A percentile compares a stretch with the other conserved stretches of the same genome.
These are phyloP conservation scores for Timema podura DNA, from an alignment of 2,888 invertebrate genomes.

Conservation along the genomic window DNA sequence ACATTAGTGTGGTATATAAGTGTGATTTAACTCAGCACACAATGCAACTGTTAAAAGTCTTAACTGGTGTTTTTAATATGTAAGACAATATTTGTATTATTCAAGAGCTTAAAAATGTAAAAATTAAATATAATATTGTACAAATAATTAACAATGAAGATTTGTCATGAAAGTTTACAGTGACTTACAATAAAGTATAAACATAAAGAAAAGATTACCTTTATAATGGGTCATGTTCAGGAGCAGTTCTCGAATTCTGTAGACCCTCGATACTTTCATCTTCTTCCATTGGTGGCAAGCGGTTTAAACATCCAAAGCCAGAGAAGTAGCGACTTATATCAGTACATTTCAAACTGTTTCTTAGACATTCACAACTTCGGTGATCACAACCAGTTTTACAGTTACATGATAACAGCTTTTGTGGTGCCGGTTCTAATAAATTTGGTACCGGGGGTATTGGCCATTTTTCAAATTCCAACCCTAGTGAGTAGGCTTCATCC, in stretches of 20 bases:
- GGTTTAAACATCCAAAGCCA: background rate
- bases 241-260: background rate
- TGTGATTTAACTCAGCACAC: too few relatives aligned
- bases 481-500: background rate
- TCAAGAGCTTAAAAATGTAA: too few relatives aligned
- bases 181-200: constrained; percentile 68
- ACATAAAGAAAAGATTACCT: background rate
- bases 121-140: too few relatives aligned
- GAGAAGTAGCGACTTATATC: background rate
- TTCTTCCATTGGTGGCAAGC: background rate
- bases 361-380: constrained; percentile 6
- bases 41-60: too few relatives aligned
- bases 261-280: background rate
- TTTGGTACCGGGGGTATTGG: background rate
- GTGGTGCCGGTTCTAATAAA: too few relatives aligned
- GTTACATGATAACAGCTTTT: background rate
- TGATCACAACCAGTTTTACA: background rate
- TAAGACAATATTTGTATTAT: too few relatives aligned
- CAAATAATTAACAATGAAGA: too few relatives aligned
- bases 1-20: too few relatives aligned
- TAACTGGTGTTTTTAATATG: too few relatives aligned
- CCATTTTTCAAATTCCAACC: background rate
- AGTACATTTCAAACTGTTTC: background rate
- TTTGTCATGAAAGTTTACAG: too few relatives aligned
- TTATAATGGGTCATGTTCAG: background rate